These are phyloP conservation scores for Enteromius afrohamiltoni DNA, from an alignment of 2,797 vertebrate species.

Conservation along the genomic window DNA sequence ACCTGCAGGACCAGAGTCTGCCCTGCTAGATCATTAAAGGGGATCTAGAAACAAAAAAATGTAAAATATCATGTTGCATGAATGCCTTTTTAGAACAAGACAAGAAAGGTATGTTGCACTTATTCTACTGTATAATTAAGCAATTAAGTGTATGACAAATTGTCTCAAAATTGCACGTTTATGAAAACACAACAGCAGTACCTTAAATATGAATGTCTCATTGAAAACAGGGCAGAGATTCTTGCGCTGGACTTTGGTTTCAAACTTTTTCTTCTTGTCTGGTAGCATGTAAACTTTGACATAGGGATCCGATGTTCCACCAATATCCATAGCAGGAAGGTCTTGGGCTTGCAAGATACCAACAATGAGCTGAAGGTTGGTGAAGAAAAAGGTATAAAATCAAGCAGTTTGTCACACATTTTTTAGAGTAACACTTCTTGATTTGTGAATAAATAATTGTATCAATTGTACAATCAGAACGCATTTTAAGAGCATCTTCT, in stretches of 20 bases:
- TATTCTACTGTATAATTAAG: neutral
- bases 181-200: conserved; percentile 50
- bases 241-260: conserved; percentile 90
- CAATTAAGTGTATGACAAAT: neutral
- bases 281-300: conserved; percentile 90
- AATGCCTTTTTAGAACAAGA: neutral
- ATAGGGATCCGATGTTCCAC: conserved; percentile 89
- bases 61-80: neutral
- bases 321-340: conserved; percentile 87
- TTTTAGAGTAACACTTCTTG: neutral
- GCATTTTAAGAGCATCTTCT: neutral
- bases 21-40: conserved; percentile 87
- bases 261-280: conserved; percentile 90
- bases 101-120: neutral
- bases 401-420: neutral
- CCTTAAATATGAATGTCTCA: conserved; percentile 90
- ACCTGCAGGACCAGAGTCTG: conserved; percentile 87
- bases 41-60: conserved; percentile 73
- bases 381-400: conserved; percentile 4
- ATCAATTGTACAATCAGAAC: neutral
- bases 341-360: conserved; percentile 88
- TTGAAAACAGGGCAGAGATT: conserved; percentile 89
- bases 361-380: conserved; percentile 81
- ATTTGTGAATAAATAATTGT: neutral
- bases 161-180: neutral